Base-by-base conservation (phyloP, 2,113 vertebrate species). In the Tetrao urogallus region DNA sequence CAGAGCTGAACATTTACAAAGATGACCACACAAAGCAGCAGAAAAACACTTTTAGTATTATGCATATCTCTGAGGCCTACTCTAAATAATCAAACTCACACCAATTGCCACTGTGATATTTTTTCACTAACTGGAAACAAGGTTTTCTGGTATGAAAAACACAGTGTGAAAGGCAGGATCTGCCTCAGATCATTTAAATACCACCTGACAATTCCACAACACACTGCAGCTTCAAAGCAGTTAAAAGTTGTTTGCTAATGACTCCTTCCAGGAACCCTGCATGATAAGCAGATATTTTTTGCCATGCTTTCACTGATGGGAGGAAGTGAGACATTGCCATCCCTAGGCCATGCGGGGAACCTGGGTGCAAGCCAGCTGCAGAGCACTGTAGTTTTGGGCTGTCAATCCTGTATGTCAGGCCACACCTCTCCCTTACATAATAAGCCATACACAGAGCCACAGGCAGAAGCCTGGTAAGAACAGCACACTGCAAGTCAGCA, bases 231-330 rank as follows among this genome's bases (percentile, higher is more conserved):
- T 88, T 84, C 60, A 42, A 82, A 85, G 71, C 2, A 72, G 38
- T 67, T 82, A 32, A 28, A 75, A 65, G 40, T 25, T 34, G 25
- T 61, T 64, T 60, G 43, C 72, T 66, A 73, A 78, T 5, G 42
- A 76, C 30, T 72, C 58, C 65, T 74, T 57, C 45, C 75, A 82
- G 78, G 56, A 48, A 20, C 18, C 10, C 34, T 36, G 69, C n/a
- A 60, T 72, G 67, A 36, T 30, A 64, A 30, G 22, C 38, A 48
- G 43, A 4, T 48, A 66, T 65, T 88, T 88, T 88, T 38, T 58
- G 24, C 45, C 1, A 1, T 0, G 0, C n/a, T 70, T 72, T 25
- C 74, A 58, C 52, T 4, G 1, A 11, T 8, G 21, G 66, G n/a
- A n/a, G 38, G 22, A 32, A 63, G 56, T 18, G 34, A 88, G 80